These are phyloP conservation scores for Dilophus febrilis DNA, from an alignment of 2,888 invertebrate genomes.

Conservation along the genomic window DNA sequence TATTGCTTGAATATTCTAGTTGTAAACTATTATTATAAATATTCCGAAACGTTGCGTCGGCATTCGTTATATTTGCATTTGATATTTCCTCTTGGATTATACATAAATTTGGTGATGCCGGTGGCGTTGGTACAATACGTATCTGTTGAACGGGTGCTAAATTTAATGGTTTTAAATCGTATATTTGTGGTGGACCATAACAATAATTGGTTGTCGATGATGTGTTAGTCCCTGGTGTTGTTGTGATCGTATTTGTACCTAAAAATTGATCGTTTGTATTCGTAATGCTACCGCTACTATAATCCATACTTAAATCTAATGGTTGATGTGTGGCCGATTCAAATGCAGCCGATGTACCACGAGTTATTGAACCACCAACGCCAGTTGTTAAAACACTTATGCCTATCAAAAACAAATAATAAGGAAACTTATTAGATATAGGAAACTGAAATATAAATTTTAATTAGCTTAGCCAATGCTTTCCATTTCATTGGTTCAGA, in stretches of 20 bases:
- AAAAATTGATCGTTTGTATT: neutral
- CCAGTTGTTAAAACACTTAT: conserved; percentile 57
- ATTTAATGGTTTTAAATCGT: conserved; percentile 28
- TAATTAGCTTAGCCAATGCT: too few species aligned
- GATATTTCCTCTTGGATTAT: conserved; percentile 57
- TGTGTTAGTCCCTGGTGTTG: neutral
- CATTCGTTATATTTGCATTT: conserved; percentile 26
- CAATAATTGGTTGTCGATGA: conserved; percentile 14
- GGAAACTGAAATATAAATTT: too few species aligned
- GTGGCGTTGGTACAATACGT: conserved; percentile 29
- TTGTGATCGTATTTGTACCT: neutral
- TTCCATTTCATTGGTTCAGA: too few species aligned
- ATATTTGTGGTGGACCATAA: conserved; percentile 23
- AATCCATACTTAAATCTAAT: conserved; percentile 28
- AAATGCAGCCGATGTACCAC: conserved; percentile 44
- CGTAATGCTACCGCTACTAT: neutral
- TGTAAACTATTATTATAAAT: neutral
- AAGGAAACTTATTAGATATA: too few species aligned
- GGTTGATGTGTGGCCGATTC: conserved; percentile 25
- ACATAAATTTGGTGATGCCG: conserved; percentile 37
- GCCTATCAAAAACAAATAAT: too few species aligned
- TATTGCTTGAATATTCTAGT: conserved; percentile 24
- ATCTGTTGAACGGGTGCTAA: conserved; percentile 27
- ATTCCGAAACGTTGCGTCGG: conserved; percentile 16
- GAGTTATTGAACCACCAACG: conserved; percentile 49